Conservation (phyloP, 2,888 invertebrate genomes). For the Nemotelus nigrinus region DNA sequence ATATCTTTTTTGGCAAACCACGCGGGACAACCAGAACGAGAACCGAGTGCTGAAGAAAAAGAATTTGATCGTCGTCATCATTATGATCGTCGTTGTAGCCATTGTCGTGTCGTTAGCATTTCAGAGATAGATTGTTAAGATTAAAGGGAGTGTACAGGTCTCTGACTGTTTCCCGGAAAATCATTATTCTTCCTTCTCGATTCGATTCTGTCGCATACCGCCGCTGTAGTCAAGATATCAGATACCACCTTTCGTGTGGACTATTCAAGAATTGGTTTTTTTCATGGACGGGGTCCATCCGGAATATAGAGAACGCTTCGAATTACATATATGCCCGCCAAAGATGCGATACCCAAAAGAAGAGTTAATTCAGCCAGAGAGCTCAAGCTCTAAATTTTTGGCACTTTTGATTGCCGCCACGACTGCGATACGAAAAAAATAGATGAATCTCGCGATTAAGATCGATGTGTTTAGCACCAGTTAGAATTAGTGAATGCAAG, state of each 20-base stretch:
- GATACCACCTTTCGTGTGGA: neutral
- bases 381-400: conserved; percentile 21
- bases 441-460: neutral
- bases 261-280: conserved; percentile 16
- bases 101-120: conserved; percentile 5
- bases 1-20: conserved; percentile 5
- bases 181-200: conserved; percentile 1
- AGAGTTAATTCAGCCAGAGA: neutral
- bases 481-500: neutral
- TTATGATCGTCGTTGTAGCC: neutral
- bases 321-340: conserved; percentile 14
- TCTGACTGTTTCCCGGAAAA: conserved; percentile 16
- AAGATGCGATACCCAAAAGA: neutral
- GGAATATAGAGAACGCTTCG: neutral
- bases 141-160: conserved; percentile 27
- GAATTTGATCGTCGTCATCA: neutral
- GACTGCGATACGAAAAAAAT: conserved; percentile 7
- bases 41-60: neutral
- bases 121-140: conserved; percentile 3
- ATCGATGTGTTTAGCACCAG: conserved; percentile 13
- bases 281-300: neutral
- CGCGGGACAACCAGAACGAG: neutral
- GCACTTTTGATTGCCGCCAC: conserved; percentile 15
- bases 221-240: neutral
- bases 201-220: neutral